Percentiles rank a stretch among this genome's conserved stretches.
phyloP scores from a whole-genome alignment of 1,140 invertebrate genomes.

The Formica exsecta region DNA sequence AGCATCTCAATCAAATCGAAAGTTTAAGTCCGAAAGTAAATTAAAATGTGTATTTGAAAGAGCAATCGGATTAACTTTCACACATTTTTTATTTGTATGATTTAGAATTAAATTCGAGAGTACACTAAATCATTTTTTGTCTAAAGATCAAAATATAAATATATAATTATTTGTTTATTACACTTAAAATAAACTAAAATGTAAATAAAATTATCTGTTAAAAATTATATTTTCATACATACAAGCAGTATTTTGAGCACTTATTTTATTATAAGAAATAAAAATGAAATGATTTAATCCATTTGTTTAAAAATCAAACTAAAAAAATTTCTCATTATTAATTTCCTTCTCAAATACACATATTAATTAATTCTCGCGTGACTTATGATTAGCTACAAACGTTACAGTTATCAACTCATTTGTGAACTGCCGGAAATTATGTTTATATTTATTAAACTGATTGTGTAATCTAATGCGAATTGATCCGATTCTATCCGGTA shows the following conservation, averaged over 20 bases:
- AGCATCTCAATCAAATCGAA: conserved; percentile 39
- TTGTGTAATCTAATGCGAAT: background rate
- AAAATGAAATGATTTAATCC: background rate
- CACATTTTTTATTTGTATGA: background rate
- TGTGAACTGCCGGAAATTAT: background rate
- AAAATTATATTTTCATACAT: background rate
- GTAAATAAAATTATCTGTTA: background rate
- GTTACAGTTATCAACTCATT: background rate
- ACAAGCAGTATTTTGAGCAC: background rate
- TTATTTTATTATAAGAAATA: background rate
- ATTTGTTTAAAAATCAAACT: background rate
- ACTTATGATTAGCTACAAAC: background rate
- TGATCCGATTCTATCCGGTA: background rate
- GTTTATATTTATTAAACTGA: background rate
- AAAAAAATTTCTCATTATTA: background rate
- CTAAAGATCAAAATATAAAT: background rate
- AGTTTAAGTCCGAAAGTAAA: conserved; percentile 13
- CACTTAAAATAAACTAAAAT: conserved; percentile 1
- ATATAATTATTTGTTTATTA: background rate
- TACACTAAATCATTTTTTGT: background rate
- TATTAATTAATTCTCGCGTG: conserved; percentile 19
- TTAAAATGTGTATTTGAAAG: conserved; percentile 32
- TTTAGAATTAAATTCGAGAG: background rate
- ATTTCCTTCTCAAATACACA: conserved; percentile 13
- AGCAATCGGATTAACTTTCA: background rate